Conservation (phyloP, 2,113 vertebrate genomes). For the Cheilinus undulatus region DNA sequence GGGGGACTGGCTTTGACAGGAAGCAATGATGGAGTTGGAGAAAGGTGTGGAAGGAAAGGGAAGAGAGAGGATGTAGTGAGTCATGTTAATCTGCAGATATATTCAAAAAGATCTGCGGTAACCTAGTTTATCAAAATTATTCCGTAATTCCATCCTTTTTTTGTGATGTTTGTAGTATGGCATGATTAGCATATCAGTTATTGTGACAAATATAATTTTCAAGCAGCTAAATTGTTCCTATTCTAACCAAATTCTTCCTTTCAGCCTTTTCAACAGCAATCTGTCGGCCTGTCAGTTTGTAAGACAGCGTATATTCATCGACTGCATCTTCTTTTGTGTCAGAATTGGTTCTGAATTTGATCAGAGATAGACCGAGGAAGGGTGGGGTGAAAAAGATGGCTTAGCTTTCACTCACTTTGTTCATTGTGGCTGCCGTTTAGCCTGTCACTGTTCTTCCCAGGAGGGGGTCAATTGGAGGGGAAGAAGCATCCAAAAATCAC, state of each 20-base stretch:
- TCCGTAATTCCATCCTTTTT: no score
- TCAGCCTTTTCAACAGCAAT: background rate
- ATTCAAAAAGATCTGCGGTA: no score
- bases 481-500: constrained; percentile 19
- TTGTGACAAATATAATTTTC: constrained; percentile 10
- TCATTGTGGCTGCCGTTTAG: constrained; percentile 20
- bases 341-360: constrained; percentile 39
- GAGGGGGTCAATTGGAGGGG: constrained; percentile 36
- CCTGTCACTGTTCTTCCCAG: constrained; percentile 2
- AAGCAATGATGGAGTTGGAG: background rate
- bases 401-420: constrained; percentile 30
- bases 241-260: background rate
- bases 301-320: constrained; percentile 2
- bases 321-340: constrained; percentile 15
- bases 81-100: no score
- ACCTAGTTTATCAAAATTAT: no score
- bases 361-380: constrained; percentile 8
- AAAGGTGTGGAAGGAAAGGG: constrained; percentile 1
- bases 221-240: background rate
- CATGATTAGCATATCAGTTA: background rate
- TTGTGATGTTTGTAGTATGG: background rate
- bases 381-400: background rate
- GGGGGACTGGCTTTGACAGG: constrained; percentile 28
- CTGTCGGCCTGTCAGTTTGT: constrained; percentile 18
- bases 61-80: no score